These are phyloP conservation scores for Caenorhabditis angaria DNA, from an alignment of 2,888 invertebrate species.

Conservation along the genomic window DNA sequence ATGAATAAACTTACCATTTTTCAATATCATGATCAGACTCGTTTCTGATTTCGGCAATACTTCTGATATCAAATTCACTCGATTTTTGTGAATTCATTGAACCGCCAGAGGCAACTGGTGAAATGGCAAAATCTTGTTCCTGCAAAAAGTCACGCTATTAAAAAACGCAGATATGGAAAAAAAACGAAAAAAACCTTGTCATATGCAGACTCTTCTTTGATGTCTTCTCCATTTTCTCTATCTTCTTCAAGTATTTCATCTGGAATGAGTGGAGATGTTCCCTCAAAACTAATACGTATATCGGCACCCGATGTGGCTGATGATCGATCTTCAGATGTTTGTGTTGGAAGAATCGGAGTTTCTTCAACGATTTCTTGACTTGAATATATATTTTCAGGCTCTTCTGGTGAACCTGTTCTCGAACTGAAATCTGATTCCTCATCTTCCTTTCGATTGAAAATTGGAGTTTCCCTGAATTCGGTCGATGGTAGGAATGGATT, in stretches of 20 bases:
- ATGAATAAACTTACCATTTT: constrained; percentile 30
- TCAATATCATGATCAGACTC: constrained; percentile 34
- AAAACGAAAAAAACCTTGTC: background rate
- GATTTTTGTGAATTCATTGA: constrained; percentile 37
- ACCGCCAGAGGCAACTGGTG: constrained; percentile 22
- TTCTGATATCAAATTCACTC: constrained; percentile 38
- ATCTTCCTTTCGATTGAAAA: too few relatives aligned
- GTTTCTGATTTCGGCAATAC: constrained; percentile 32
- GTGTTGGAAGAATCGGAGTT: background rate
- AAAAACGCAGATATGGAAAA: background rate
- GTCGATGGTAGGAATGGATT: too few relatives aligned
- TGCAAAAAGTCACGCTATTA: background rate
- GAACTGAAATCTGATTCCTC: background rate
- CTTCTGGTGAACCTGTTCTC: background rate
- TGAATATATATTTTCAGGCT: background rate
- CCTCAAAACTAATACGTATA: too few relatives aligned
- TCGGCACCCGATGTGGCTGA: constrained; percentile 6
- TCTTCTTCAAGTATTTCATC: background rate
- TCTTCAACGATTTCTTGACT: background rate
- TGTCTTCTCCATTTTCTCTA: background rate
- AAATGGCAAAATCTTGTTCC: constrained; percentile 11
- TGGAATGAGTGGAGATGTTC: constrained; percentile 1
- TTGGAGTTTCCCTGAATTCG: too few relatives aligned
- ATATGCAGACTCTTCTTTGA: background rate
- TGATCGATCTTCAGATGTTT: background rate